Evolutionary conservation across 1,140 invertebrate genomes (phyloP).

Genomic region (Zaprionus davidi): DNA sequence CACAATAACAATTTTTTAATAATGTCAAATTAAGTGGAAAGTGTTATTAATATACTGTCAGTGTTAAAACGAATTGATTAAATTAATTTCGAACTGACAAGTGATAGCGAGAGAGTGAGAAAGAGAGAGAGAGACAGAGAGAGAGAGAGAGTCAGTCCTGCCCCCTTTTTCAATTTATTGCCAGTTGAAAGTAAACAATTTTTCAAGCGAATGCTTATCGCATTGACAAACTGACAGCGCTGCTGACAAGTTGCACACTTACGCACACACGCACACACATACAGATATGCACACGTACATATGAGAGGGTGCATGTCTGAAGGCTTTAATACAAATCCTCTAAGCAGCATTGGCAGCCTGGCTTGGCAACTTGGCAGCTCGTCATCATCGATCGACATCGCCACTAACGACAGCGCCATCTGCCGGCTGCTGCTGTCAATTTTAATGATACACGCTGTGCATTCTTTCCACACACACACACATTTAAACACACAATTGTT

Average conservation of each 20-base stretch:
- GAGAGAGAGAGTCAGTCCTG: not conserved
- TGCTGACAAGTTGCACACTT: slow-evolving; percentile 53
- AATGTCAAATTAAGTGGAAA: slow-evolving; percentile 2
- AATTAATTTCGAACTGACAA: slow-evolving; percentile 22
- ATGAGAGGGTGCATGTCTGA: not conserved
- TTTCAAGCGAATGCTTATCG: slow-evolving; percentile 67
- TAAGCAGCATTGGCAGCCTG: slow-evolving; percentile 5
- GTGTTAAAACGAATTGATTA: slow-evolving; percentile 58
- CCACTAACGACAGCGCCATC: slow-evolving; percentile 62
- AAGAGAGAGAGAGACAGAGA: not conserved
- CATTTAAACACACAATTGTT: slow-evolving; percentile 30
- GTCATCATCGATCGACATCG: slow-evolving; percentile 52
- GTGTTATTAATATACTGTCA: slow-evolving; percentile 24
- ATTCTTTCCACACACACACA: slow-evolving; percentile 34
- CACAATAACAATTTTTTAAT: not conserved
- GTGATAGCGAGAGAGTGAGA: not conserved
- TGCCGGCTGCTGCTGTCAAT: slow-evolving; percentile 66
- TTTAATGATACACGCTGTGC: slow-evolving; percentile 66
- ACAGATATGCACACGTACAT: not conserved
- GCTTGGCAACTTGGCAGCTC: not conserved
- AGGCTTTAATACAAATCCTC: slow-evolving; percentile 13
- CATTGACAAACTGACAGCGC: slow-evolving; percentile 59
- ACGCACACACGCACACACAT: slow-evolving; percentile 21
- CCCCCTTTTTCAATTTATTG: slow-evolving; percentile 55
- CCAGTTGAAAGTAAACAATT: slow-evolving; percentile 50